Percentiles rank a stretch among this genome's conserved stretches.
phyloP scores from a whole-genome alignment of 1,140 invertebrate species.

The Trialeurodes vaporariorum region DNA sequence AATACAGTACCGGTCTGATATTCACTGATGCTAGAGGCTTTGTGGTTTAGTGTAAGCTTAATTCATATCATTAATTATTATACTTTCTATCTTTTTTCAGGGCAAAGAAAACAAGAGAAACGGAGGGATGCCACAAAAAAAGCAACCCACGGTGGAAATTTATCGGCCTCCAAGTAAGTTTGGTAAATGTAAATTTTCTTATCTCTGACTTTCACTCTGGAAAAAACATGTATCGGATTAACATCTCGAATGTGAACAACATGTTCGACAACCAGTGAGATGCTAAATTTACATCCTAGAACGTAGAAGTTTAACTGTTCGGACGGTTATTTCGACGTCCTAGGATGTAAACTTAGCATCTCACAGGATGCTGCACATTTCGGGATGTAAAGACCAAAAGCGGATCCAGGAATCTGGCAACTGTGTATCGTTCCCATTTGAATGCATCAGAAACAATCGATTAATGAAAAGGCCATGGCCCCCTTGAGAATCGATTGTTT shows the following conservation, averaged over 20 bases:
- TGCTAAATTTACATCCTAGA: too few relatives aligned
- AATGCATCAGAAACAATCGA: too few relatives aligned
- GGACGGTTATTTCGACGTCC: background rate
- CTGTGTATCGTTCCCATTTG: too few relatives aligned
- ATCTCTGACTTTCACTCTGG: background rate
- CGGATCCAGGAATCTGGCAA: too few relatives aligned
- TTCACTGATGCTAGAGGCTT: too few relatives aligned
- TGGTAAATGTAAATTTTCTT: background rate
- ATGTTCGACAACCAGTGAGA: too few relatives aligned
- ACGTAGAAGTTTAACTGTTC: background rate
- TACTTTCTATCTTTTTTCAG: background rate
- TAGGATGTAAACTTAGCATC: background rate
- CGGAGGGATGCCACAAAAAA: background rate
- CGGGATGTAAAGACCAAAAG: too few relatives aligned
- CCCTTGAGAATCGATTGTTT: too few relatives aligned
- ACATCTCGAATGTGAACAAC: background rate
- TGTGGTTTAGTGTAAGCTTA: too few relatives aligned
- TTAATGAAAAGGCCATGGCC: too few relatives aligned
- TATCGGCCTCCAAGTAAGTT: background rate
- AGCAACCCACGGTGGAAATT: background rate
- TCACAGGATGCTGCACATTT: too few relatives aligned
- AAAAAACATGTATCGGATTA: background rate
- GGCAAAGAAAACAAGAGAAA: background rate
- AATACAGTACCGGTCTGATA: background rate
- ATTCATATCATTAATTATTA: background rate